A percentile compares a stretch with the other conserved stretches of the same genome.
phyloP scores from a whole-genome alignment of 2,113 vertebrate species.

The Spheniscus mendiculus region DNA sequence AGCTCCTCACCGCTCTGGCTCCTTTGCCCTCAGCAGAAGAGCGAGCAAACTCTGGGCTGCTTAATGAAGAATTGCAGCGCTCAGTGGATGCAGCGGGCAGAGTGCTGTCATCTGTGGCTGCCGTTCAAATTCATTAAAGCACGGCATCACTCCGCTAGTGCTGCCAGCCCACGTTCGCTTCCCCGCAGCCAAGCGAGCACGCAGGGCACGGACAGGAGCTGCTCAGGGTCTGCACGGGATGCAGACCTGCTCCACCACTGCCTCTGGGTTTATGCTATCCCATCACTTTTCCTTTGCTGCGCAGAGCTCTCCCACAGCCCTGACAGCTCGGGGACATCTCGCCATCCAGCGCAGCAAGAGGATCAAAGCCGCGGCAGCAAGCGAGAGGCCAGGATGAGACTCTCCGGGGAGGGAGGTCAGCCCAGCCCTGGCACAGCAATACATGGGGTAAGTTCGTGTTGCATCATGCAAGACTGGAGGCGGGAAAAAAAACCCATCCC shows the following conservation, averaged over 20 bases:
- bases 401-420: not conserved
- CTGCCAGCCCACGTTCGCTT: not conserved
- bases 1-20: not conserved
- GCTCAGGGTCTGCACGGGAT: not conserved
- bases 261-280: not conserved
- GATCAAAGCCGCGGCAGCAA: not conserved
- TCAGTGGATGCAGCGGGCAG: not conserved
- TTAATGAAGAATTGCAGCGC: not conserved
- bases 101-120: not conserved
- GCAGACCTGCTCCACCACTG: not conserved
- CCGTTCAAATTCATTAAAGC: not conserved
- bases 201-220: not conserved
- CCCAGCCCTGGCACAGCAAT: not conserved
- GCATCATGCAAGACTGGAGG: not conserved
- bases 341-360: not conserved
- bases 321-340: not conserved
- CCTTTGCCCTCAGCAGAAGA: not conserved
- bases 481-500: accelerated
- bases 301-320: not conserved
- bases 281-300: not conserved
- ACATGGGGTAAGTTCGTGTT: accelerated
- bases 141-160: not conserved
- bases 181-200: not conserved
- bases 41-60: not conserved
- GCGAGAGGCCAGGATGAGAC: not conserved